A percentile compares a stretch with the other conserved stretches of the same genome.
Conservation (phyloP, 2,888 invertebrate species). For the Nemotelus nigrinus region DNA sequence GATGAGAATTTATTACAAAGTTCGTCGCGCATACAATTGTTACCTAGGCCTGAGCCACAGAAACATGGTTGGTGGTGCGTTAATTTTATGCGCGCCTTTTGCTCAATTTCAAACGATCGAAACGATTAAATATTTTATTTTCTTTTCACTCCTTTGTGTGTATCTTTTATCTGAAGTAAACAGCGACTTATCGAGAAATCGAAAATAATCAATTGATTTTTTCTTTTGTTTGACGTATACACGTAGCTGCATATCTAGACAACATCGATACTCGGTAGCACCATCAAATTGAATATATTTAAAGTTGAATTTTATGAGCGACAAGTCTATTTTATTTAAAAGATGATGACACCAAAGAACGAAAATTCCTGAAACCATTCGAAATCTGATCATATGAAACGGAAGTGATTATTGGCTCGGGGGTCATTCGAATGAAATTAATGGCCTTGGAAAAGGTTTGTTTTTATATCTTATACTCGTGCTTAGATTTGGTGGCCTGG, state of each 20-base stretch:
- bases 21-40: not conserved
- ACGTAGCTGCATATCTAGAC: not conserved
- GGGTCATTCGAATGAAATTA: constrained; percentile 21
- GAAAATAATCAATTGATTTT: constrained; percentile 4
- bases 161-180: not conserved
- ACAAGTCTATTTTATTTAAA: constrained; percentile 31
- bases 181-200: not conserved
- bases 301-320: constrained; percentile 33
- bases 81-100: constrained; percentile 39
- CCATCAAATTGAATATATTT: constrained; percentile 22
- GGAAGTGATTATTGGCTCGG: constrained; percentile 25
- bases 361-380: not conserved
- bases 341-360: constrained; percentile 8
- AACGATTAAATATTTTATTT: constrained; percentile 27
- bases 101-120: constrained; percentile 25
- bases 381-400: constrained; percentile 26
- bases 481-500: not conserved
- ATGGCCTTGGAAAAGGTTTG: not conserved
- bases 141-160: not conserved
- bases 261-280: constrained; percentile 40
- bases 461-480: no score
- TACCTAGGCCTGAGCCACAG: not conserved
- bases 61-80: constrained; percentile 20
- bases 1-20: constrained; percentile 31
- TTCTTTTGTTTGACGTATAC: not conserved